Base-by-base conservation (phyloP, 2,888 invertebrate species). In the Parnassius glacialis region DNA sequence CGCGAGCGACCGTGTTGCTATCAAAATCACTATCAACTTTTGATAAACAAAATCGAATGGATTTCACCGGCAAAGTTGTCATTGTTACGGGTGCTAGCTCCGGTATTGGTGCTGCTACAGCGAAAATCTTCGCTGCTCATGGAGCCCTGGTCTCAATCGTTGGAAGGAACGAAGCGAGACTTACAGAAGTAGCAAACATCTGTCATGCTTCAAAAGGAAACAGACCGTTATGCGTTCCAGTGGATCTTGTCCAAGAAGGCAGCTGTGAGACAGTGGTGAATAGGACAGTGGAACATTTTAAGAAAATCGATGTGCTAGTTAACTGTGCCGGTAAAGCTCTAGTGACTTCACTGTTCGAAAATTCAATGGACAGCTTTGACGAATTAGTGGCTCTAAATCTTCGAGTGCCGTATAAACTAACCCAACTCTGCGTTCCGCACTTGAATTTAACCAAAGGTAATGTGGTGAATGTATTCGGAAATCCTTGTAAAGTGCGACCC, bases 21-120 rank as follows among this genome's bases (percentile, higher is more conserved):
- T 20, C 20, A 20, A 20, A 20, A 20, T 25, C 11, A 13, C 13
- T 47, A 47, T 10, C 44, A 44, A 7, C 13, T 47, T 13, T n/a
- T 34, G 52, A 52, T 52, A 34, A 52, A n/a, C n/a, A 16, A 53
- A 43, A 80, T 42, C 48, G 10, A 48, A 60, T 85, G 77, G 79
- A 83, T 69, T 76, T 84, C 65, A 75, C 74, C 43, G 79, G 80
- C 12, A 83, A 83, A 74, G 79, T 81, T 7, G 81, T 77, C 10
- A 77, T 86, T 44, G 77, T 85, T 9, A 85, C 85, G 12, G 85
- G 85, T 2, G 80, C 82, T 7, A 85, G 85, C 68, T 84, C 84
- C 12, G 85, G 85, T 0, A 86, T 84, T 10, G 85, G 85, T 2
- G 85, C 85, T 1, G 80, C 83, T 0, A 76, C 83, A 2, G 85